A percentile compares a stretch with the other conserved stretches of the same genome.
Conservation (phyloP, 2,797 vertebrate genomes). For the Mus minutoides region DNA sequence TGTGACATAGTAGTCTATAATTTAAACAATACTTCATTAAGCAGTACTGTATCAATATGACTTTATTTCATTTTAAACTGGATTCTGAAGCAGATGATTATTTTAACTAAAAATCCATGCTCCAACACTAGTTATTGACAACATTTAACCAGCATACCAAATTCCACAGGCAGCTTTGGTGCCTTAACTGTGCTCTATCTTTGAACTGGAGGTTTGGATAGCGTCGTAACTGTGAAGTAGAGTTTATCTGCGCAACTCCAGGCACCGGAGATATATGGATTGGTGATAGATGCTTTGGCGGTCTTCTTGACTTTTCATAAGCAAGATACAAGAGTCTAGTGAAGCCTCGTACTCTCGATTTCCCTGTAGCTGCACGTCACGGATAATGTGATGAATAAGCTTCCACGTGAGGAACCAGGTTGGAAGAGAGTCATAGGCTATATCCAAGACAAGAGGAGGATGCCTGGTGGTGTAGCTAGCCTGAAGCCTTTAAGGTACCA, state of each 20-base stretch:
- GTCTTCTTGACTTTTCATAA: not conserved
- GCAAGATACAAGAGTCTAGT: not conserved
- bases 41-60: not conserved
- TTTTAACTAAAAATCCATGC: constrained; percentile 37
- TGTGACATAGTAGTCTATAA: not conserved
- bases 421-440: not conserved
- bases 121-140: not conserved
- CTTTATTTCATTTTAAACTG: constrained; percentile 50
- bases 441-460: not conserved
- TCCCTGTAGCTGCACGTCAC: not conserved
- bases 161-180: constrained; percentile 3
- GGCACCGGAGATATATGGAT: not conserved
- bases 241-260: constrained; percentile 36
- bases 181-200: not conserved
- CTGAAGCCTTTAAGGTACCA: not conserved
- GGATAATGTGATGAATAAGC: not conserved
- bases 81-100: not conserved
- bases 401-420: not conserved
- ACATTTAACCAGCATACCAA: constrained; percentile 42
- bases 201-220: not conserved
- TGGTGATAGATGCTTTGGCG: not conserved
- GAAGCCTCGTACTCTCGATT: not conserved
- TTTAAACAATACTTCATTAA: constrained; percentile 45
- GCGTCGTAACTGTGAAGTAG: not conserved
- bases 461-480: not conserved